These are phyloP conservation scores for Geodia barretti DNA, from an alignment of 37 sponge, comb jelly and placozoan genomes.

Conservation along the genomic window DNA sequence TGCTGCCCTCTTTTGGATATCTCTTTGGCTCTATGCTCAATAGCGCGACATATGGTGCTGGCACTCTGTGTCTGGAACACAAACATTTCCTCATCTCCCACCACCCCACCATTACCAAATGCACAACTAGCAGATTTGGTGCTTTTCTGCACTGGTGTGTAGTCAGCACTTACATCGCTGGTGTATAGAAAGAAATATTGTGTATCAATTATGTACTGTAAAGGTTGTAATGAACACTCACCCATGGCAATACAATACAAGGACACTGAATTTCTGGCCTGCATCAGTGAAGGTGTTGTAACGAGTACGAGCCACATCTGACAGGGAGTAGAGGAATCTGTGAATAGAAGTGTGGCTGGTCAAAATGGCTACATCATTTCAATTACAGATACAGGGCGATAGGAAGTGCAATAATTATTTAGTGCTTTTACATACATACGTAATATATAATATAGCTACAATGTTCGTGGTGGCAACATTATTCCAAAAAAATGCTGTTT, in stretches of 20 bases:
- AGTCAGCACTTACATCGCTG: too few relatives aligned
- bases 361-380: too few relatives aligned
- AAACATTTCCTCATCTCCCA: background rate
- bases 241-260: background rate
- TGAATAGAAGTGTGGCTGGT: too few relatives aligned
- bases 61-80: slow-evolving; percentile 13
- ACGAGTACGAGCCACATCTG: background rate
- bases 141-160: too few relatives aligned
- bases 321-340: background rate
- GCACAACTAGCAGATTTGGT: background rate
- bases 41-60: background rate
- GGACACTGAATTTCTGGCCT: slow-evolving; percentile 9
- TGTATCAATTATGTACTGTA: too few relatives aligned
- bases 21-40: background rate
- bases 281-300: background rate
- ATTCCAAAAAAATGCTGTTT: too few relatives aligned
- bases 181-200: background rate
- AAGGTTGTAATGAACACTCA: background rate
- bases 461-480: too few relatives aligned
- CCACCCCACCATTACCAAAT: background rate
- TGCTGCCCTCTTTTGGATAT: background rate
- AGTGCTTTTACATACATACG: too few relatives aligned
- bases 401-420: too few relatives aligned
- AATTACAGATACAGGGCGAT: too few relatives aligned
- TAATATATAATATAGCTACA: too few relatives aligned